A percentile compares a stretch with the other conserved stretches of the same genome.
These are phyloP conservation scores for Mastomys natalensis DNA, from an alignment of 2,113 vertebrate genomes.

Conservation along the genomic window DNA sequence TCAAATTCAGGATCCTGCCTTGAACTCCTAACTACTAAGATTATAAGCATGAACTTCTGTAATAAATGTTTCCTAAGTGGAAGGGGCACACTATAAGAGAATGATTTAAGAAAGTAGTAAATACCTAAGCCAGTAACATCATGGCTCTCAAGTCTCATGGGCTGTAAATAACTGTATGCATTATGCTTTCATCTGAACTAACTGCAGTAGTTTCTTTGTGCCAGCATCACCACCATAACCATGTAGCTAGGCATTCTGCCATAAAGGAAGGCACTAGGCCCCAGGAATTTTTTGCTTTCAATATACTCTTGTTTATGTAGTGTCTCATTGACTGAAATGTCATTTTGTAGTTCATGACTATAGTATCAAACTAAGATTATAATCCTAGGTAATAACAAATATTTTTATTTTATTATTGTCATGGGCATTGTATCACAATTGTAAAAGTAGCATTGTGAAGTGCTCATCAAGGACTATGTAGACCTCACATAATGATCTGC, in stretches of 20 bases:
- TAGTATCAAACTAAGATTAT: slow-evolving; percentile 27
- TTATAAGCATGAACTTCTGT: not conserved
- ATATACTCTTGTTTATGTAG: not conserved
- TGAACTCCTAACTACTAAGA: not conserved
- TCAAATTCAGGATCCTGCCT: not conserved
- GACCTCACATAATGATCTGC: not conserved
- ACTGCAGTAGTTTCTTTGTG: not conserved
- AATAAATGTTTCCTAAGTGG: not conserved
- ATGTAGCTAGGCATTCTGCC: not conserved
- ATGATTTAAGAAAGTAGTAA: not conserved
- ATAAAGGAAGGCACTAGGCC: not conserved
- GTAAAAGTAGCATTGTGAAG: slow-evolving; percentile 26
- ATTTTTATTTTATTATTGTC: not conserved
- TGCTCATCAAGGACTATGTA: not conserved
- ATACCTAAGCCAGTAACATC: not conserved
- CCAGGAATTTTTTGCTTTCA: not conserved
- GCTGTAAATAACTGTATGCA: not conserved
- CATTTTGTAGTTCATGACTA: not conserved
- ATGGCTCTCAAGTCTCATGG: not conserved
- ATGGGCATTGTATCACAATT: slow-evolving; percentile 1
- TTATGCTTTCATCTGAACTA: not conserved
- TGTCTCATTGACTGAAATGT: not conserved
- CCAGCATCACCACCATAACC: not conserved
- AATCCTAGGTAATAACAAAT: not conserved
- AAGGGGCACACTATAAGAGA: not conserved